phyloP scores from a whole-genome alignment of 1,140 invertebrate genomes.

The Rhynchophorus ferrugineus region DNA sequence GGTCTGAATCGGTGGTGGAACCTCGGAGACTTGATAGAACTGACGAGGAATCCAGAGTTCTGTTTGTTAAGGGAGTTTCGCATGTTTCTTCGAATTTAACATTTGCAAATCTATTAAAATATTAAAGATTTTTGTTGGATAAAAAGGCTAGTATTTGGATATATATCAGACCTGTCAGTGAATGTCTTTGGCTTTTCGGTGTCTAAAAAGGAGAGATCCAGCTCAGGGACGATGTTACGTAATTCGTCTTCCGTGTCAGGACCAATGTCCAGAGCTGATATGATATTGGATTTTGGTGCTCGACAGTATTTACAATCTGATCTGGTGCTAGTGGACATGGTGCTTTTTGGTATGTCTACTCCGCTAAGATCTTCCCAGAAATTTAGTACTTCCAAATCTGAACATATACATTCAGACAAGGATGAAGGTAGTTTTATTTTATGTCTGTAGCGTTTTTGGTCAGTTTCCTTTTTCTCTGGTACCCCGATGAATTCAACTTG shows the following conservation, averaged over 20 bases:
- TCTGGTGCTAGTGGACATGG: conserved; percentile 16
- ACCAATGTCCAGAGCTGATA: not conserved
- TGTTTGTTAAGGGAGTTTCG: conserved; percentile 13
- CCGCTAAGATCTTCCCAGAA: conserved; percentile 8
- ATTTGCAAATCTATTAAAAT: conserved; percentile 11
- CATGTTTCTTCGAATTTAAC: conserved; percentile 15
- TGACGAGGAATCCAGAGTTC: conserved; percentile 11
- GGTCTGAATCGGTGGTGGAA: not conserved
- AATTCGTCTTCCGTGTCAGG: conserved; percentile 13
- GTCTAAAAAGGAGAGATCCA: conserved; percentile 17
- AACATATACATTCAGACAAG: conserved; percentile 1
- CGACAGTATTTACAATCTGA: conserved; percentile 12
- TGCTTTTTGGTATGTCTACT: conserved; percentile 10
- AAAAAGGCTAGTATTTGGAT: not conserved
- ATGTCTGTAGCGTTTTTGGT: conserved; percentile 7
- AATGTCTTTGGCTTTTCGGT: not conserved
- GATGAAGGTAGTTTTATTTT: not conserved
- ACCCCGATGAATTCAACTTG: conserved; percentile 21
- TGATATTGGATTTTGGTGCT: not conserved
- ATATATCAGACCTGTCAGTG: not conserved
- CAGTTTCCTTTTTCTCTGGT: not conserved
- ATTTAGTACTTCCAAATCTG: conserved; percentile 1
- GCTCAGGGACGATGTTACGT: conserved; percentile 7
- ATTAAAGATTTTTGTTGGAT: not conserved
- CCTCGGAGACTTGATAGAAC: conserved; percentile 1